Evolutionary conservation across 2,797 vertebrate species (phyloP).

Genomic region (Ataeniobius toweri): DNA sequence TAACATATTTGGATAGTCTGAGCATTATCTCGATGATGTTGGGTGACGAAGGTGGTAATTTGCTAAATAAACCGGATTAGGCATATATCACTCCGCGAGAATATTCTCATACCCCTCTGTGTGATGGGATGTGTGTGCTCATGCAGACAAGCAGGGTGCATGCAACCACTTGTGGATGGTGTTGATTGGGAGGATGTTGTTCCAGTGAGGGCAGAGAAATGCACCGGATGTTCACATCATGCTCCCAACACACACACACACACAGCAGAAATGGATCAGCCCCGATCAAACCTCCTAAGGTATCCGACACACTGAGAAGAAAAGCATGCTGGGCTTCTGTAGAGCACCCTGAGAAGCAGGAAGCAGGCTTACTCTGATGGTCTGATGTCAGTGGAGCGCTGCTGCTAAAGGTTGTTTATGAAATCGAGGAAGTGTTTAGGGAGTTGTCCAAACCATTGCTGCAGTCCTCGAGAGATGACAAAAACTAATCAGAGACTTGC

Average conservation of each 20-base stretch:
- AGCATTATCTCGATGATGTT: not conserved
- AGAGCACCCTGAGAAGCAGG: conserved; percentile 61
- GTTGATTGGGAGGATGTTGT: conserved; percentile 76
- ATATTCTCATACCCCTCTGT: conserved; percentile 30
- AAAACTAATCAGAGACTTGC: not conserved
- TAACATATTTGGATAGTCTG: not conserved
- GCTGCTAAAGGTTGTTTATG: conserved; percentile 37
- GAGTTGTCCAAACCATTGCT: conserved; percentile 10
- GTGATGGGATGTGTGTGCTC: conserved; percentile 27
- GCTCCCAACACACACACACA: conserved; percentile 14
- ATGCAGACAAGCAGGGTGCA: conserved; percentile 6
- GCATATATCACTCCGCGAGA: conserved; percentile 31
- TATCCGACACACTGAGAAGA: conserved; percentile 59
- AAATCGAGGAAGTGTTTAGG: conserved; percentile 30
- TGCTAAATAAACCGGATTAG: conserved; percentile 11
- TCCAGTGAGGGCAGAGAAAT: conserved; percentile 55
- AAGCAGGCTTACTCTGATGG: conserved; percentile 38
- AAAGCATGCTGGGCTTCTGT: conserved; percentile 56
- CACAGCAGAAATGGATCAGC: conserved; percentile 14
- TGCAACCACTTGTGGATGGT: conserved; percentile 49
- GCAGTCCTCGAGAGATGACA: conserved; percentile 1
- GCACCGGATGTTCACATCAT: conserved; percentile 69
- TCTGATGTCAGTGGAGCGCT: conserved; percentile 35
- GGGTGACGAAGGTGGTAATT: conserved; percentile 6
- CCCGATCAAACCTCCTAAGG: conserved; percentile 52